Evolutionary conservation across 1,140 invertebrate genomes (phyloP).

Genomic region (Brachionus paranguensis): DNA sequence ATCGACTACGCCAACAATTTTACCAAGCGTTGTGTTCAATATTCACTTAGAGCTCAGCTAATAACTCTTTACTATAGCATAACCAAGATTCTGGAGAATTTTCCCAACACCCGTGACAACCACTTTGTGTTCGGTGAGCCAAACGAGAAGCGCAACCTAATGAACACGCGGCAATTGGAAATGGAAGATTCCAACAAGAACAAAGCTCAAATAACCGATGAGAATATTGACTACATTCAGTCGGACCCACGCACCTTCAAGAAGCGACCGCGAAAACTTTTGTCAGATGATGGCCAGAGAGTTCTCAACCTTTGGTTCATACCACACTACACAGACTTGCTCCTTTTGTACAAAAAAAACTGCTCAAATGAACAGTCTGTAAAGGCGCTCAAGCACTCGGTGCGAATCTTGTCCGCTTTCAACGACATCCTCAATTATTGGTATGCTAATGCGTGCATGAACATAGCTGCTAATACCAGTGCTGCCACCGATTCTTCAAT

Average conservation of each 20-base stretch:
- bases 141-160: conserved; percentile 49
- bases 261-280: conserved; percentile 47
- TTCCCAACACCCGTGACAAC: conserved; percentile 48
- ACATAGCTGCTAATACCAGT: conserved; percentile 40
- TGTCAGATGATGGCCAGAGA: conserved; percentile 49
- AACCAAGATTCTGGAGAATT: conserved; percentile 48
- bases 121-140: conserved; percentile 46
- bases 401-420: conserved; percentile 48
- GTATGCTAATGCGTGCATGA: conserved; percentile 40
- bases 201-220: background rate
- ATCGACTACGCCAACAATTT: conserved; percentile 48
- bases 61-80: conserved; percentile 53
- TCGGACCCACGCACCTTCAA: conserved; percentile 44
- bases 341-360: conserved; percentile 50
- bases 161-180: conserved; percentile 43
- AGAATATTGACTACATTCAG: background rate
- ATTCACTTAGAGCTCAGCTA: conserved; percentile 51
- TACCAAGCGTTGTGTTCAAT: conserved; percentile 47
- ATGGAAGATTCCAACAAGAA: conserved; percentile 48
- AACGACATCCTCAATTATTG: conserved; percentile 34
- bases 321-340: conserved; percentile 50
- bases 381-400: conserved; percentile 46
- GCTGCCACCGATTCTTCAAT: background rate
- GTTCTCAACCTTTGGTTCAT: conserved; percentile 56
- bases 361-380: conserved; percentile 46